Evolutionary conservation across 2,888 invertebrate genomes (phyloP).

Genomic region (Xestia sexstrigata): DNA sequence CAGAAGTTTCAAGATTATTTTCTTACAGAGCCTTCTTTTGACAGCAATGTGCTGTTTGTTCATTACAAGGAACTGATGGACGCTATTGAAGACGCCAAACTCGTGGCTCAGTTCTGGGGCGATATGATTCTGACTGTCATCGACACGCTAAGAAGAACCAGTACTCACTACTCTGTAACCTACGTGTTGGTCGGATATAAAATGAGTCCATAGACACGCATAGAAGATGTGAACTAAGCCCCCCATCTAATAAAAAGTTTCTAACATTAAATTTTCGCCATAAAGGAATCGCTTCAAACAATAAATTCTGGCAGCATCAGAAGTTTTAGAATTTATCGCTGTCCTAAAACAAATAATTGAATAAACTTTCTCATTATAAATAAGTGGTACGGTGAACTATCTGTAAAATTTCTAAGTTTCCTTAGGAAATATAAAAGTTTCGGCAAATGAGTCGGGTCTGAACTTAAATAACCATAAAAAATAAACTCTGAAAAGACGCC

Average conservation of each 20-base stretch:
- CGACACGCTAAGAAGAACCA: background rate
- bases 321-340: constrained; percentile 57
- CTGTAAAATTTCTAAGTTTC: constrained; percentile 43
- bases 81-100: background rate
- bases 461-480: constrained; percentile 27
- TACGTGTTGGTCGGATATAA: background rate
- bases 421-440: constrained; percentile 28
- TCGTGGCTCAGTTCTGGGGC: background rate
- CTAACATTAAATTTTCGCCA: constrained; percentile 10
- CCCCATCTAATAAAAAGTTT: background rate
- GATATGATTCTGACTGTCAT: background rate
- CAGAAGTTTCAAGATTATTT: too few relatives aligned
- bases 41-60: background rate
- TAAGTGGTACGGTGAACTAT: constrained; percentile 47
- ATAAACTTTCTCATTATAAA: constrained; percentile 57
- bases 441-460: constrained; percentile 4
- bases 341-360: constrained; percentile 54
- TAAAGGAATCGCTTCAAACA: constrained; percentile 28
- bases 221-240: background rate
- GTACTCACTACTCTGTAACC: background rate
- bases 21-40: too few relatives aligned
- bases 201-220: background rate
- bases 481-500: constrained; percentile 10
- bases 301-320: constrained; percentile 51
- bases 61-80: background rate